phyloP scores from a whole-genome alignment of 2,888 invertebrate species.

The Tinea trinotella region DNA sequence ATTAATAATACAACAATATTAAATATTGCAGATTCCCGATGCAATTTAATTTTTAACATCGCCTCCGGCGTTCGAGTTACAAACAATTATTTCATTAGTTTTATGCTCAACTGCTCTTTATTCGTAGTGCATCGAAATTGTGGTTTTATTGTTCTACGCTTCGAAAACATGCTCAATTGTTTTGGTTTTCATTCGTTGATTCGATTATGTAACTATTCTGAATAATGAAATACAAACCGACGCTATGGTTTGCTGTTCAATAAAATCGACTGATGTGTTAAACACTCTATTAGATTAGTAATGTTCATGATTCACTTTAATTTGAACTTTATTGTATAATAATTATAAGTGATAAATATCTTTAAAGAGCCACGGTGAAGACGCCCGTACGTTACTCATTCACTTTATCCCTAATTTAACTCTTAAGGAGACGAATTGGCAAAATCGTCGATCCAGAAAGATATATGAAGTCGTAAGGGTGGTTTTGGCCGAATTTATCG shows the following conservation, averaged over 20 bases:
- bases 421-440: constrained; percentile 54
- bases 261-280: neutral
- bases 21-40: neutral
- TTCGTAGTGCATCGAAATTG: constrained; percentile 18
- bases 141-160: constrained; percentile 16
- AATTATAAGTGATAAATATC: neutral
- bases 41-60: constrained; percentile 6
- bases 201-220: constrained; percentile 15
- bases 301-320: constrained; percentile 42
- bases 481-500: constrained; percentile 26
- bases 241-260: neutral
- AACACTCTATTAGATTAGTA: neutral
- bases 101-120: constrained; percentile 18
- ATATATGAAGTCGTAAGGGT: constrained; percentile 51
- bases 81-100: constrained; percentile 19
- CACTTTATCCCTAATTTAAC: constrained; percentile 66
- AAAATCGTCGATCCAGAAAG: constrained; percentile 48
- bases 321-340: too few species aligned
- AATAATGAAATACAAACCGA: constrained; percentile 1
- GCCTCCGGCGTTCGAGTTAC: constrained; percentile 11
- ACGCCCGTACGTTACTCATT: constrained; percentile 29
- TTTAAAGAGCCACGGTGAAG: too few species aligned
- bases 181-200: constrained; percentile 18
- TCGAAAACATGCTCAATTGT: constrained; percentile 17
- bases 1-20: neutral